These are phyloP conservation scores for Oreochromis tanganicae DNA, from an alignment of 2,113 vertebrate species.

Conservation along the genomic window DNA sequence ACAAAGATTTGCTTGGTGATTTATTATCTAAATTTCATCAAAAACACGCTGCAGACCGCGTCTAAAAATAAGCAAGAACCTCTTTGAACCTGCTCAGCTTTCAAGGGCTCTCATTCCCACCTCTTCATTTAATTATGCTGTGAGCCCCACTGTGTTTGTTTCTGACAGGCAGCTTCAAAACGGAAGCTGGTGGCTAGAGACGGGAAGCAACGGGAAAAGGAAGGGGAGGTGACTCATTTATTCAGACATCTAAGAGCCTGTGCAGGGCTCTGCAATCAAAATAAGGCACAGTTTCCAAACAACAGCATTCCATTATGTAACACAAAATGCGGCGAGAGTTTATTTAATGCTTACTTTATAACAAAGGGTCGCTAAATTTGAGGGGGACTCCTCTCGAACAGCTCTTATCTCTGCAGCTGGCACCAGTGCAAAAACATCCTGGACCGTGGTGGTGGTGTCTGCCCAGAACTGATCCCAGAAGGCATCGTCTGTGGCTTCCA, in stretches of 20 bases:
- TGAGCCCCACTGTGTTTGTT: constrained; percentile 22
- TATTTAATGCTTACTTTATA: constrained; percentile 82
- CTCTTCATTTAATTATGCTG: constrained; percentile 33
- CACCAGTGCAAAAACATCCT: constrained; percentile 96
- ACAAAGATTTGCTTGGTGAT: not conserved
- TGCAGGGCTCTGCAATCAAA: not conserved
- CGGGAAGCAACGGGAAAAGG: constrained; percentile 57
- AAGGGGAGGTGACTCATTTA: constrained; percentile 48
- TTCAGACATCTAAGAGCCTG: constrained; percentile 32
- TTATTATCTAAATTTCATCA: not conserved
- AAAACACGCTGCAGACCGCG: not conserved
- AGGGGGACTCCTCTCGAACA: constrained; percentile 93
- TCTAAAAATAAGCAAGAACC: constrained; percentile 2
- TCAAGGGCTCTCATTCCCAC: constrained; percentile 5
- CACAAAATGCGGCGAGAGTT: not conserved
- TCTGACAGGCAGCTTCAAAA: constrained; percentile 53
- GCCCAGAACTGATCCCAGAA: constrained; percentile 99
- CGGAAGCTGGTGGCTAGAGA: constrained; percentile 51
- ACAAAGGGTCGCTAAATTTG: constrained; percentile 95
- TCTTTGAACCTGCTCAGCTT: not conserved
- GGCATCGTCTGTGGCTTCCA: constrained; percentile 95
- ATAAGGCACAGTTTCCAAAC: not conserved
- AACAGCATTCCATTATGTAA: not conserved
- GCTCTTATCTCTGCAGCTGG: constrained; percentile 97
- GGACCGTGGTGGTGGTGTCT: constrained; percentile 90